Evolutionary conservation across 2,113 vertebrate genomes (phyloP), one percentile per base, ranked within the genome.

Genomic region (Bolborhynchus lineola): DNA sequence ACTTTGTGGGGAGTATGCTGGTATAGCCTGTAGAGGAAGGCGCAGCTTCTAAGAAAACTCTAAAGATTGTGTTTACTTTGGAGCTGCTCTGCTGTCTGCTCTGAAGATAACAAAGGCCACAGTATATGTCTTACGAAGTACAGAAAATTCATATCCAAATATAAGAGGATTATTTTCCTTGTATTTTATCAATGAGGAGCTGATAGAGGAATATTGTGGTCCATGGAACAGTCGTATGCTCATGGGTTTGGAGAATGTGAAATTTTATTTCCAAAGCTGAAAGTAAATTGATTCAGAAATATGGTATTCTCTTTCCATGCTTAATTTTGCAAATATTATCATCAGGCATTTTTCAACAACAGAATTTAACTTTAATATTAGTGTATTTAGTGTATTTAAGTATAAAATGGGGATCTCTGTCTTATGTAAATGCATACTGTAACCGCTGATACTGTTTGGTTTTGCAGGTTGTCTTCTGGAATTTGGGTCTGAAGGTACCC

Each of bases 381-480:
- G 9, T 59, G 18, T 53, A 52, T 60, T 60, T 70, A 44, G 33
- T 39, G 26, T 67, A 49, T 79, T 42, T 53, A 69, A 67, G 14
- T 77, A 16, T 83, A 86, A 88, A 77, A 26, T 0, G 0, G 33
- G 29, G 15, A 71, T 29, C 19, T 70, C 9, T 88, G 3, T 79
- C 55, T 82, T 85, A 87, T 72, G 9, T 70, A 85, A 29, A 19
- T 78, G 67, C 84, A 16, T 71, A 90, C 57, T 62, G 55, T 98
- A 76, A 98, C 80, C 1, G 3, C n/a, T 80, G 26, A 11, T 91
- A 19, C 88, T 77, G 4, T 84, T 95, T 98, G 94, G 28, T 97
- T 98, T 94, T 87, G 95, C 98, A 96, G 87, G 39, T 88, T 75
- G 42, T 74, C 84, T 71, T 92, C 97, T 49, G 95, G 91, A 93